Evolutionary conservation across 1,140 invertebrate genomes (phyloP), one percentile per base, ranked within the genome.

Genomic region (Melanaphis sacchari): DNA sequence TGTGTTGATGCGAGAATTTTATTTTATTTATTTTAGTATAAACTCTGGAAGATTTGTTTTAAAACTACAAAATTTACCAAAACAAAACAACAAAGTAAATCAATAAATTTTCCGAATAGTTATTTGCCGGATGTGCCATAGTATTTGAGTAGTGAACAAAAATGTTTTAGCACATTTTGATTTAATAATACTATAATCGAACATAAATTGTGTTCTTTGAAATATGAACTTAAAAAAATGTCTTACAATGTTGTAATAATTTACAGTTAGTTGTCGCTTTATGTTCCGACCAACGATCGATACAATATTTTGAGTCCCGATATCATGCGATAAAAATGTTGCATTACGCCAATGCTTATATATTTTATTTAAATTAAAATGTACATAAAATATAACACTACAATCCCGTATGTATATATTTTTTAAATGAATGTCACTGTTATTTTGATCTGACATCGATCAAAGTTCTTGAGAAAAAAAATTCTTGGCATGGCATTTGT

Each of bases 311-410:
- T 36, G 1, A 66, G n/a, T 76, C n/a, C 11, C 0, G n/a, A 76
- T 76, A 6, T 76, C 0, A n/a, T 3, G 11, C 31, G 59, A 76
- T 76, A 36, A n/a, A 76, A 18, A 1, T 36, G n/a, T 18, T n/a
- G 3, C 31, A 15, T 76, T 66, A n/a, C 4, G 0, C 1, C 18
- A n/a, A n/a, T 2, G 0, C 21, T 18, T n/a, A n/a, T 15, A 21
- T n/a, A n/a, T n/a, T 76, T 76, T 76, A 59, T 76, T 76, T 18
- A 11, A 76, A 66, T n/a, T n/a, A 76, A n/a, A 76, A 18, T 76
- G 15, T 15, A 76, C 15, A 59, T 76, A 66, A 18, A 31, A n/a
- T n/a, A n/a, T n/a, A 76, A n/a, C 46, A n/a, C 4, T n/a, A 15
- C 26, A n/a, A 76, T 76, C 8, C 15, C 15, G 5, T 43, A 0